Evolutionary conservation across 2,888 invertebrate genomes (phyloP).

Genomic region (Caenorhabditis panamensis): DNA sequence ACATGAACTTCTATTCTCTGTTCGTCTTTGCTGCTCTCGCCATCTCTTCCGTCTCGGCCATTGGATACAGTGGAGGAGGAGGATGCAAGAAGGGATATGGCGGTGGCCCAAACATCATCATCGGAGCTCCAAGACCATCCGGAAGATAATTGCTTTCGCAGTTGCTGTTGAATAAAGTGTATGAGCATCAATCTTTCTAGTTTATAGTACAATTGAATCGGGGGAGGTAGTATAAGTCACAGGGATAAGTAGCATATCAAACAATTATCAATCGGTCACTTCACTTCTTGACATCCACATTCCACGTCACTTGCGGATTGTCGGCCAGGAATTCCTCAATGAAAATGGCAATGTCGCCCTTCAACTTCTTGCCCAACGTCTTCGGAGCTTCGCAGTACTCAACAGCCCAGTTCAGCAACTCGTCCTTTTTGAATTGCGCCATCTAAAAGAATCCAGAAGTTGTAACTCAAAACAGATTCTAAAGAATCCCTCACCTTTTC

Average conservation of each 20-base stretch:
- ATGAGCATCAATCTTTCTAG: background rate
- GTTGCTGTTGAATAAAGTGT: background rate
- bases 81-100: background rate
- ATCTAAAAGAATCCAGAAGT: constrained; percentile 16
- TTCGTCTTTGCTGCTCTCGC: background rate
- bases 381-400: constrained; percentile 38
- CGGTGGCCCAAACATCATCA: no score
- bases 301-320: constrained; percentile 25
- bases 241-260: background rate
- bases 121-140: no score
- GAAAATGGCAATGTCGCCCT: constrained; percentile 29
- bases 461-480: no score
- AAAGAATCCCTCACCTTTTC: constrained; percentile 18
- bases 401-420: constrained; percentile 23
- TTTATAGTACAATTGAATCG: background rate
- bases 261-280: no score
- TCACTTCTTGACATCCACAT: constrained; percentile 17
- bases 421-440: constrained; percentile 37
- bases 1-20: constrained; percentile 1
- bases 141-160: no score
- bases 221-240: background rate
- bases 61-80: background rate
- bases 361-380: constrained; percentile 22
- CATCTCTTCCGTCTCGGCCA: constrained; percentile 3
- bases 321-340: constrained; percentile 28